phyloP scores from a whole-genome alignment of 2,113 vertebrate species.

The Corythaeola cristata region DNA sequence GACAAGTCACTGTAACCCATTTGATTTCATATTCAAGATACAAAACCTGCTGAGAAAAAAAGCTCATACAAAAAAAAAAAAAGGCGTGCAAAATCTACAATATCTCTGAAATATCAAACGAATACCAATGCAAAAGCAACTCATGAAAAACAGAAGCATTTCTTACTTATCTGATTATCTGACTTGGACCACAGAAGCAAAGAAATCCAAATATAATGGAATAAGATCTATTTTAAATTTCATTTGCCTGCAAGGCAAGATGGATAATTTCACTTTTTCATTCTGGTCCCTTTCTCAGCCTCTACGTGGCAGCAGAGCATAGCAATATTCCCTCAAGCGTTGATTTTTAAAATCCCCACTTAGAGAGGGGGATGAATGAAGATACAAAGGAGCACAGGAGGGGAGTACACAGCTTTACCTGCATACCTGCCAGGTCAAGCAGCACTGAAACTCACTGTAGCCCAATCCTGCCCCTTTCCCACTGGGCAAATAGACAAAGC shows the following conservation, averaged over 20 bases:
- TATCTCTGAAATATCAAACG: neutral
- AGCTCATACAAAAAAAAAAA: neutral
- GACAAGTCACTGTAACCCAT: neutral
- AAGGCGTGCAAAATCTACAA: neutral
- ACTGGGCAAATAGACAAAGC: conserved; percentile 15
- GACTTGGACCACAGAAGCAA: neutral
- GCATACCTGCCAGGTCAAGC: neutral
- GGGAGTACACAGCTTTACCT: neutral
- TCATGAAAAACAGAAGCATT: neutral
- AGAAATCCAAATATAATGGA: neutral
- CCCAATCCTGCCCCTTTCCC: neutral
- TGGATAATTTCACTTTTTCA: neutral
- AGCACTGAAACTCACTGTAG: neutral
- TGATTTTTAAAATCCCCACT: neutral
- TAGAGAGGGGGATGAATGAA: neutral
- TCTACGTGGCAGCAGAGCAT: conserved; percentile 36
- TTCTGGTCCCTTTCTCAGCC: neutral
- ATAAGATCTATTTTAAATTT: neutral
- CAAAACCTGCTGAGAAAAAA: neutral
- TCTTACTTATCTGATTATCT: neutral
- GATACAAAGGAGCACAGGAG: neutral
- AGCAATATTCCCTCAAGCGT: neutral
- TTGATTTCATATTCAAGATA: neutral
- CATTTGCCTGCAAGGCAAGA: neutral
- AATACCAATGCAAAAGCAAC: neutral